Evolutionary conservation across 2,888 invertebrate species (phyloP).

Genomic region (Micropterix aruncella): DNA sequence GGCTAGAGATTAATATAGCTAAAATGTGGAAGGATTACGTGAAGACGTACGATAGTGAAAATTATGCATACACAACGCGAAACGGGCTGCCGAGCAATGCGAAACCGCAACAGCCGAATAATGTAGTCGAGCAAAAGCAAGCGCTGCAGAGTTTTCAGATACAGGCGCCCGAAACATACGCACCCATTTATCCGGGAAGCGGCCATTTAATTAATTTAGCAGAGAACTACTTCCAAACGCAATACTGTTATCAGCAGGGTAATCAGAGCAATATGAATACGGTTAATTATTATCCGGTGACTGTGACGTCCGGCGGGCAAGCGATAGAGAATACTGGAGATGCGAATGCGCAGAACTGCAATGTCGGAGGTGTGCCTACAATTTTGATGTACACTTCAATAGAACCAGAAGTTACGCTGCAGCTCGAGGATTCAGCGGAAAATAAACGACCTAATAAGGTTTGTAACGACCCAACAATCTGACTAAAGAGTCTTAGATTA

Average conservation of each 20-base stretch:
- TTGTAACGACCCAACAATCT: too few species aligned
- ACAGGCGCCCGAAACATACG: constrained; percentile 21
- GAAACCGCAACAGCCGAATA: constrained; percentile 5
- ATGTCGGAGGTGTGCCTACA: constrained; percentile 22
- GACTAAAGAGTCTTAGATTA: too few species aligned
- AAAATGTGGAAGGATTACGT: constrained; percentile 45
- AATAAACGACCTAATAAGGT: not conserved
- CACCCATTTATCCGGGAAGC: constrained; percentile 31
- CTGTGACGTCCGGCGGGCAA: constrained; percentile 9
- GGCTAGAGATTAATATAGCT: constrained; percentile 40
- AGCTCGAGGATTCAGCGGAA: not conserved
- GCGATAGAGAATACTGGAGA: constrained; percentile 22
- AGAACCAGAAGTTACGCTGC: not conserved
- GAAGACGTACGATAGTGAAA: constrained; percentile 37
- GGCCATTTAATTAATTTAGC: constrained; percentile 35
- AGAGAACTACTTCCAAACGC: constrained; percentile 29
- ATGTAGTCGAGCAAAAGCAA: constrained; percentile 10
- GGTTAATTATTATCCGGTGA: constrained; percentile 5
- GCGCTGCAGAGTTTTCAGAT: constrained; percentile 10
- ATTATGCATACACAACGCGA: constrained; percentile 32
- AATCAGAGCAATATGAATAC: constrained; percentile 27
- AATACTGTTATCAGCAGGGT: constrained; percentile 32
- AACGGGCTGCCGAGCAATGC: constrained; percentile 23
- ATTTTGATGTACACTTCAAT: not conserved
- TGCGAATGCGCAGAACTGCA: constrained; percentile 25